These are phyloP conservation scores for Darevskia mixta DNA, from an alignment of 2,797 vertebrate genomes.

Conservation along the genomic window DNA sequence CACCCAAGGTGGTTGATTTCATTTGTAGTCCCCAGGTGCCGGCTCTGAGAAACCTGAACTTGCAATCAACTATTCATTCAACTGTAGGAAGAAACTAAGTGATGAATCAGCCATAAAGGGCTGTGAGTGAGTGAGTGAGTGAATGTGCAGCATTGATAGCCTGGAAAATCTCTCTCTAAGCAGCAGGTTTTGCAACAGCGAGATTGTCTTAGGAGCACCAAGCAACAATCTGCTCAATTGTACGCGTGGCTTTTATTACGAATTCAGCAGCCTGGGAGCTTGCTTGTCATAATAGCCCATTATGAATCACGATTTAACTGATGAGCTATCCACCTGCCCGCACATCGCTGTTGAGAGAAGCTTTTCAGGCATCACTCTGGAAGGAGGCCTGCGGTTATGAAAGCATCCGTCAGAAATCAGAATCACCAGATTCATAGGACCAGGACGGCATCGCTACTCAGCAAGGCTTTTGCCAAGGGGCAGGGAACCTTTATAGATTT, in stretches of 20 bases:
- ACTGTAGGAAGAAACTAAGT: neutral
- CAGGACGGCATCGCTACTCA: neutral
- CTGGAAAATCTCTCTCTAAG: slow-evolving; percentile 47
- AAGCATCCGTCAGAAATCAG: slow-evolving; percentile 8
- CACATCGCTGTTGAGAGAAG: slow-evolving; percentile 21
- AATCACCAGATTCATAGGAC: slow-evolving; percentile 33
- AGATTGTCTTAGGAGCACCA: slow-evolving; percentile 19
- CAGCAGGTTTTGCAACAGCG: slow-evolving; percentile 20
- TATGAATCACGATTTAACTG: slow-evolving; percentile 52
- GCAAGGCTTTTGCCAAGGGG: neutral
- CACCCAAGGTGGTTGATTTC: no score
- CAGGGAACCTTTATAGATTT: no score
- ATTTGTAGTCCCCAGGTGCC: no score
- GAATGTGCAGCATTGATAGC: neutral
- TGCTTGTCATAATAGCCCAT: slow-evolving; percentile 43
- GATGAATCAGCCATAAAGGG: neutral
- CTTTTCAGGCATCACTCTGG: slow-evolving; percentile 37
- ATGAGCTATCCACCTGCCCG: slow-evolving; percentile 49
- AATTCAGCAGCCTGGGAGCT: slow-evolving; percentile 47
- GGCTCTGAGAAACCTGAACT: neutral
- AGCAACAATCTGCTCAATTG: slow-evolving; percentile 53
- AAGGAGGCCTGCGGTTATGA: slow-evolving; percentile 15
- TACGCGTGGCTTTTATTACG: slow-evolving; percentile 38
- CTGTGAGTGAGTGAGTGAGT: neutral
- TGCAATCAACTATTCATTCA: neutral